Evolutionary conservation across 1,140 invertebrate genomes (phyloP).

Genomic region (fruit fly (Drosophila melanogaster)): Release_6_plus_ISO1_MT NT_037436.4:6723501-6724000

Average conservation of each 20-base stretch:
- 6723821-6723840: conserved; percentile 11
- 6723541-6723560: conserved; percentile 66
- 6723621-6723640: conserved; percentile 59
- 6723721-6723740: conserved; percentile 12
- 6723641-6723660: conserved; percentile 65
- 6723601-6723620: conserved; percentile 24
- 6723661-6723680: conserved; percentile 30
- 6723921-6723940: conserved; percentile 9
- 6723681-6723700: conserved; percentile 51
- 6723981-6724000: background rate
- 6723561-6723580: conserved; percentile 43
- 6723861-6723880: conserved; percentile 3
- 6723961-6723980: background rate
- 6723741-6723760: conserved; percentile 10
- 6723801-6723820: conserved; percentile 11
- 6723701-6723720: conserved; percentile 39
- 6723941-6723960: conserved; percentile 14
- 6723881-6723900: conserved; percentile 25
- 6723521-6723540: conserved; percentile 69
- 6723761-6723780: conserved; percentile 16
- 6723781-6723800: conserved; percentile 9
- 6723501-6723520: conserved; percentile 50
- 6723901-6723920: conserved; percentile 29
- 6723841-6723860: conserved; percentile 30
- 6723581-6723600: conserved; percentile 13